Conservation (phyloP, 2,797 vertebrate species). For the Decapterus maruadsi region DNA sequence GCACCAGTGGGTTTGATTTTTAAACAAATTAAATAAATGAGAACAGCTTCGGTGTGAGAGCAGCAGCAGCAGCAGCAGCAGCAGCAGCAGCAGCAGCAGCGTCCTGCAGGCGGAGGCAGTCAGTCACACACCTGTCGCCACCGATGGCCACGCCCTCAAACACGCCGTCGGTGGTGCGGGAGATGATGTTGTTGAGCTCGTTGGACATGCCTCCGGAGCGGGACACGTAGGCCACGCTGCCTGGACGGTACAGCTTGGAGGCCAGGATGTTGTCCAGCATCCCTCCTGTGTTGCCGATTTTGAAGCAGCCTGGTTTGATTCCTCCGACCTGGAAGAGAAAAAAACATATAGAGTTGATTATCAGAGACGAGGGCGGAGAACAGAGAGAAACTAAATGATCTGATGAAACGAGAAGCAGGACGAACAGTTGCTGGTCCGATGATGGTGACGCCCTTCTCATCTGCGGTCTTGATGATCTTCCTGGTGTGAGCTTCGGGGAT, state of each 20-base stretch:
- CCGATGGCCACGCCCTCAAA: constrained; percentile 98
- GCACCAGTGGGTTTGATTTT: too few species aligned
- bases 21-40: too few species aligned
- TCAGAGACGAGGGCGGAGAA: background rate
- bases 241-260: constrained; percentile 96
- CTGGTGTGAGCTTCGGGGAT: constrained; percentile 97
- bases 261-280: constrained; percentile 99
- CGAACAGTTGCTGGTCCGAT: constrained; percentile 97
- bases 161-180: constrained; percentile 94
- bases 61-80: too few species aligned
- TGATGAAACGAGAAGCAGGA: constrained; percentile 25
- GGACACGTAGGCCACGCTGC: constrained; percentile 97
- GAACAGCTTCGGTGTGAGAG: too few species aligned
- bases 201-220: constrained; percentile 99
- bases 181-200: constrained; percentile 98
- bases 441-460: constrained; percentile 95
- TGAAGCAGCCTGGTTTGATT: constrained; percentile 98
- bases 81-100: too few species aligned
- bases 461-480: constrained; percentile 94
- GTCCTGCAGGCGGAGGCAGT: background rate
- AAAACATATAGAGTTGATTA: background rate
- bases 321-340: constrained; percentile 90
- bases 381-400: background rate
- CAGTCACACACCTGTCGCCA: constrained; percentile 91
- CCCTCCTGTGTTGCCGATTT: constrained; percentile 97